Percentiles rank a stretch among this genome's conserved stretches.
phyloP scores from a whole-genome alignment of 2,888 invertebrate species.

The Melieria picta region DNA sequence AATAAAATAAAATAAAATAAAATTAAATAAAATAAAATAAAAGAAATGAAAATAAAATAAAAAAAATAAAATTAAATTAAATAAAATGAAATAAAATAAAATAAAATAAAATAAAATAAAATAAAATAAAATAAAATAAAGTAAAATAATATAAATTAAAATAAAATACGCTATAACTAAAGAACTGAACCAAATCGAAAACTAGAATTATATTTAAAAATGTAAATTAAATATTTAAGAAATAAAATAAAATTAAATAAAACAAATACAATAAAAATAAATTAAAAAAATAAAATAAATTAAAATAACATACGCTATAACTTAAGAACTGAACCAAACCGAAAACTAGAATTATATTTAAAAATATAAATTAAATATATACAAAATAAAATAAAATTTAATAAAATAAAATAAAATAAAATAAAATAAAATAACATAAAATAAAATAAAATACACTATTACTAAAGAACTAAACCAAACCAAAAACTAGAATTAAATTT shows the following conservation, averaged over 20 bases:
- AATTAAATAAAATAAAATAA: background rate
- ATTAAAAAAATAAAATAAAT: background rate
- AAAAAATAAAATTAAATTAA: background rate
- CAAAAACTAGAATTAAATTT: no score
- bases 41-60: background rate
- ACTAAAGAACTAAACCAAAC: background rate
- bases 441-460: slow-evolving; percentile 8
- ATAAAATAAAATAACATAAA: slow-evolving; percentile 11
- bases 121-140: slow-evolving; percentile 2
- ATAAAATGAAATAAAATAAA: background rate
- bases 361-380: no score
- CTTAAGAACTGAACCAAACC: no score
- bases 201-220: no score
- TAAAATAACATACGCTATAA: background rate
- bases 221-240: no score
- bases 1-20: background rate
- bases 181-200: no score
- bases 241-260: slow-evolving; percentile 12
- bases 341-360: no score
- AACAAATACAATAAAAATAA: slow-evolving; percentile 8
- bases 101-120: background rate
- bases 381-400: background rate
- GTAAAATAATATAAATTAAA: background rate
- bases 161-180: background rate
- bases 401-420: slow-evolving; percentile 1